Evolutionary conservation across 2,888 invertebrate species (phyloP), one percentile per base, ranked within the genome.

Genomic region (Tetragonisca angustula): DNA sequence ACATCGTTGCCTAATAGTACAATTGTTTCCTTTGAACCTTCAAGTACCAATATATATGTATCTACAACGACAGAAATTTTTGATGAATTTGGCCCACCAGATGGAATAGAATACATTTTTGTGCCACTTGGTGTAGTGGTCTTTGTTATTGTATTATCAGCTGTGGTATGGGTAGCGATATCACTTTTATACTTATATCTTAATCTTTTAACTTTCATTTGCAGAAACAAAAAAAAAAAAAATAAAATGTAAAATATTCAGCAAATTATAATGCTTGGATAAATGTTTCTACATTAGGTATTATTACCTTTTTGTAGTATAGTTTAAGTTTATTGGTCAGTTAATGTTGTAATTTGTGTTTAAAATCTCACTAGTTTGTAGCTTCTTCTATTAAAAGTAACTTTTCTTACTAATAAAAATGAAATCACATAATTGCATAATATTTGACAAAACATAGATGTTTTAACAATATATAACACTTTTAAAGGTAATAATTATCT

Each of bases 401-500:
- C 52, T 56, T 78, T 27, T 62, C 76, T 56, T 74, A 9, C 50
- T 71, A 24, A 21, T 83, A 71, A 72, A 52, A 17, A 49, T 62
- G 52, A 69, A 50, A 24, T 24, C 5, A 17, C 13, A n/a, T 59
- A 15, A 59, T 59, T 77, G 21, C 6, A 4, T 70, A 24, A 19
- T 21, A 3, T n/a, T 59, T 9, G 43, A 78, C 0, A 19, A 24
- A 62, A 56, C 27, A 15, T 49, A 59, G 21, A 74, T 54, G 11
- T 61, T 83, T 61, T 74, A 32, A 52, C 56, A 54, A 21, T 73
- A 65, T 70, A 67, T 49, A 65, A 49, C 68, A 65, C 69, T 74
- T 76, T 90, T 92, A 36, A 85, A 96, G 96, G 95, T 96, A 52
- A 94, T 95, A 85, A 93, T 95, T 73, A 94, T 96, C 91, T 95